Evolutionary conservation across 2,888 invertebrate genomes (phyloP), one percentile per base, ranked within the genome.

Genomic region (Aethes cnicana): DNA sequence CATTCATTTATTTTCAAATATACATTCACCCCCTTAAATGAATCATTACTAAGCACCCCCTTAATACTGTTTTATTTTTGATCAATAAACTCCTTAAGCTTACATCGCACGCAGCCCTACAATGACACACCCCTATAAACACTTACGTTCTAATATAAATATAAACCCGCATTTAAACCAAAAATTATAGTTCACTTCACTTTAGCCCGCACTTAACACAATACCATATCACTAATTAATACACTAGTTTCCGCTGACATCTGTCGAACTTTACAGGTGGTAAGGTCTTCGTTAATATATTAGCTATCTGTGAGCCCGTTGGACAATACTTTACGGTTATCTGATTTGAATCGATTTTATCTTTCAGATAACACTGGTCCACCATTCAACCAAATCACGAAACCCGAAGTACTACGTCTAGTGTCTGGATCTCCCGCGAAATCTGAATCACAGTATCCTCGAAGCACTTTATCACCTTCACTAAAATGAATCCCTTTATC

Each of bases 371-470:
- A 25, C 5, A 21, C 21, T 21, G 21, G 3, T 21, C 21, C 21
- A 21, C 8, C 21, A 8, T 21, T n/a, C n/a, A n/a, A n/a, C n/a
- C n/a, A n/a, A n/a, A n/a, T n/a, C n/a, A n/a, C n/a, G n/a, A n/a
- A n/a, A n/a, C n/a, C n/a, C n/a, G n/a, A n/a, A n/a, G n/a, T n/a
- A n/a, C n/a, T n/a, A n/a, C n/a, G n/a, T n/a, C n/a, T n/a, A n/a
- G 23, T 50, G 5, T 55, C 14, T 21, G 39, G 17, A 28, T 55
- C 16, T 57, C 30, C 21, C 16, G 17, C 11, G 9, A 26, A 20
- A 20, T 43, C 28, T 4, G 43, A 23, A 35, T 9, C 21, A 12
- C 28, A 28, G 12, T 5, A 28, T 3, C 28, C 28, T 12, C 12
- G 9, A 4, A 28, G 4, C 9, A 28, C 4, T 3, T 11, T 11